A percentile compares a stretch with the other conserved stretches of the same genome.
Evolutionary conservation across 2,113 vertebrate species (phyloP).

Genomic region (Corvus hawaiiensis): DNA sequence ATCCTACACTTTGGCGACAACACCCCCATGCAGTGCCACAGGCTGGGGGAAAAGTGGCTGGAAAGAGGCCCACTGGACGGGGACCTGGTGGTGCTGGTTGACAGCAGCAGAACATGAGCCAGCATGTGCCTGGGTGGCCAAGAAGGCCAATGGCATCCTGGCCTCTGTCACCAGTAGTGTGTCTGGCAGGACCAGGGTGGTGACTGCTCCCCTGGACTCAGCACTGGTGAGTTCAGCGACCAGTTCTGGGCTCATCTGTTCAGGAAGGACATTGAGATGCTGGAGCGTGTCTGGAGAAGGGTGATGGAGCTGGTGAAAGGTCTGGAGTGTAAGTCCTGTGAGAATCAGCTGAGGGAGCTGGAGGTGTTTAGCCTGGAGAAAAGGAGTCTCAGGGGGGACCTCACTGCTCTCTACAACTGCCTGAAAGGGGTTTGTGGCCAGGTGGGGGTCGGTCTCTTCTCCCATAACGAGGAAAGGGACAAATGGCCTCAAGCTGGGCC

Average conservation of each 20-base stretch:
- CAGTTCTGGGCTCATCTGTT: too few relatives aligned
- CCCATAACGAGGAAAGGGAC: neutral
- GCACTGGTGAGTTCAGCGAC: neutral
- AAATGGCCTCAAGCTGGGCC: neutral
- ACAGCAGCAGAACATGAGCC: neutral
- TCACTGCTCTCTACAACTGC: neutral
- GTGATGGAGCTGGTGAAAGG: neutral
- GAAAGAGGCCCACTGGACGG: neutral
- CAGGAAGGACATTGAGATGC: neutral
- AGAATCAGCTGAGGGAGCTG: neutral
- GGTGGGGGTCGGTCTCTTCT: too few relatives aligned
- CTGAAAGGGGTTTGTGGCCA: neutral
- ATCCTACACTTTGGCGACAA: neutral
- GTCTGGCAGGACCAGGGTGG: fast-evolving
- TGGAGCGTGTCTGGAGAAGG: neutral
- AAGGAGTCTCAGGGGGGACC: fast-evolving
- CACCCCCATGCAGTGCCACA: too few relatives aligned
- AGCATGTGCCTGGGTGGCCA: neutral
- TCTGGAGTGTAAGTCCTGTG: neutral
- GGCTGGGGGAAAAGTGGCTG: neutral
- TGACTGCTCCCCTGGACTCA: fast-evolving
- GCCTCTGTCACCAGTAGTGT: fast-evolving
- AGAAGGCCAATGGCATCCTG: neutral
- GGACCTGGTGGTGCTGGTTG: too few relatives aligned
- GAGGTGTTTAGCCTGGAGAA: neutral